Conservation (phyloP, 2,888 invertebrate genomes). For the Lasius fuliginosus region DNA sequence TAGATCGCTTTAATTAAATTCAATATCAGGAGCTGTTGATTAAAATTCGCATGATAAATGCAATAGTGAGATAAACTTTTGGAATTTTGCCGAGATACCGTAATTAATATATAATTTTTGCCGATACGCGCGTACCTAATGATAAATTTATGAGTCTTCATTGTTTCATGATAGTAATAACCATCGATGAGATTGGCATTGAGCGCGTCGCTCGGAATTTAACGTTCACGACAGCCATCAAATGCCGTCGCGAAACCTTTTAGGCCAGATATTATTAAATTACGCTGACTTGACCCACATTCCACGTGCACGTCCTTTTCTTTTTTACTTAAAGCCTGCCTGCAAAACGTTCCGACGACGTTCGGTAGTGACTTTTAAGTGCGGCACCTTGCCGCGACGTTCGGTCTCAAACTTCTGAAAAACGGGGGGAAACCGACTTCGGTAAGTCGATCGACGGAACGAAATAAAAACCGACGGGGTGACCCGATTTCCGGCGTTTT, state of each 20-base stretch:
- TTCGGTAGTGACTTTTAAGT: conserved; percentile 68
- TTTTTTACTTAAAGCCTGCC: conserved; percentile 36
- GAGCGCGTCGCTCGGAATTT: conserved; percentile 54
- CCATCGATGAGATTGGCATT: not conserved
- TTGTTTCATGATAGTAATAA: conserved; percentile 17
- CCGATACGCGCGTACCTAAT: not conserved
- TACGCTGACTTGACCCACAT: conserved; percentile 68
- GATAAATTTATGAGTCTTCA: conserved; percentile 14
- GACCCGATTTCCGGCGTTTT: conserved; percentile 52
- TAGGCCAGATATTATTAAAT: conserved; percentile 68
- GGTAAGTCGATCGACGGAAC: conserved; percentile 63
- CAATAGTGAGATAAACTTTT: not conserved
- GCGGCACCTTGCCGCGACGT: conserved; percentile 65
- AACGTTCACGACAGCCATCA: conserved; percentile 59
- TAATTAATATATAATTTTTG: conserved; percentile 33
- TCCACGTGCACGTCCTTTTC: conserved; percentile 59
- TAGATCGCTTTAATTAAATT: conserved; percentile 41
- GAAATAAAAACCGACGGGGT: conserved; percentile 49
- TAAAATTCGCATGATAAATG: conserved; percentile 23
- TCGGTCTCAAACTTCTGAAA: conserved; percentile 55
- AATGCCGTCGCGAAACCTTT: conserved; percentile 65
- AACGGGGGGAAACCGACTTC: conserved; percentile 56
- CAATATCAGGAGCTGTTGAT: conserved; percentile 8
- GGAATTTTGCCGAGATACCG: not conserved
- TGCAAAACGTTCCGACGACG: conserved; percentile 21